These are phyloP conservation scores for Pedetes capensis DNA, from an alignment of 2,113 vertebrate species.

Conservation along the genomic window DNA sequence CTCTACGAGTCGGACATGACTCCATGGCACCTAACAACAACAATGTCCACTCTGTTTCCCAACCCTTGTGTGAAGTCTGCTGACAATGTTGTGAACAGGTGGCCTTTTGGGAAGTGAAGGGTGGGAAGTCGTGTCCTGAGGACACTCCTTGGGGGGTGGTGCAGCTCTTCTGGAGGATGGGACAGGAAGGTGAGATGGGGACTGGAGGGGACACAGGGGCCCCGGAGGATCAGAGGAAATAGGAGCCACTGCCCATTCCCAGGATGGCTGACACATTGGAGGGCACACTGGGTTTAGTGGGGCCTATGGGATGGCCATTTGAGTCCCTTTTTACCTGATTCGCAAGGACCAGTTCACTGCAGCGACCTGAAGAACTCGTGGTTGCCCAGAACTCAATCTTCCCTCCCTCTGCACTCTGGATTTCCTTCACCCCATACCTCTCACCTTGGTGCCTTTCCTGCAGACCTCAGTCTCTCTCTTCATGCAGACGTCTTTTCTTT, in stretches of 20 bases:
- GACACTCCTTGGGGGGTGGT: rapidly evolving
- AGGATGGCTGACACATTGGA: background rate
- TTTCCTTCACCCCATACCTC: background rate
- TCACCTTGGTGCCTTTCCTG: background rate
- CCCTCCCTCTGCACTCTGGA: background rate
- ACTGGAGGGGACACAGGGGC: background rate
- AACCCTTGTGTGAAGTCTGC: background rate
- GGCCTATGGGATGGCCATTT: background rate
- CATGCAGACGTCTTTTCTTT: background rate
- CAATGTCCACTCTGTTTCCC: no score
- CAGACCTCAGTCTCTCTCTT: background rate
- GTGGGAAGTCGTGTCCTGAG: background rate
- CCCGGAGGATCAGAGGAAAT: background rate
- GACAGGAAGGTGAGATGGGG: background rate
- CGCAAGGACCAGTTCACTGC: background rate
- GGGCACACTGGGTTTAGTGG: background rate
- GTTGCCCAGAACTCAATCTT: background rate
- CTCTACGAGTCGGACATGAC: no score
- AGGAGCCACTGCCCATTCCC: background rate
- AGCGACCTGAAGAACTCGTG: background rate
- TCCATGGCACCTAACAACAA: no score
- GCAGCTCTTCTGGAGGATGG: background rate
- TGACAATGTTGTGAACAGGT: rapidly evolving
- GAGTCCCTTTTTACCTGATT: background rate
- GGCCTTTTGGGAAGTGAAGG: background rate